These are phyloP conservation scores for Callospermophilus lateralis DNA, from an alignment of 2,113 vertebrate genomes.

Conservation along the genomic window DNA sequence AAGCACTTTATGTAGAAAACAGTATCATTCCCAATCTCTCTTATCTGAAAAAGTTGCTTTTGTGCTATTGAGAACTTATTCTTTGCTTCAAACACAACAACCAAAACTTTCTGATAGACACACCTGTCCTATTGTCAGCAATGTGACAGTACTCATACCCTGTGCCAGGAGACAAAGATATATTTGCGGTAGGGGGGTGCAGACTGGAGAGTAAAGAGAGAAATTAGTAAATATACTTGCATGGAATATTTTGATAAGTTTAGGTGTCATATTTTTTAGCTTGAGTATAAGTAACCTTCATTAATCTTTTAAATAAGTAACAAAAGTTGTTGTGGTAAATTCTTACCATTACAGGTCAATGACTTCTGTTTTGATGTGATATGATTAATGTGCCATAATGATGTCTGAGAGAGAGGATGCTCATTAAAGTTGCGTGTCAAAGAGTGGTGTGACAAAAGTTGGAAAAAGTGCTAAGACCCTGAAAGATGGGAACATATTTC, in stretches of 20 bases:
- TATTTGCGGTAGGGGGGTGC: not conserved
- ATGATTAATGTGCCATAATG: constrained; percentile 19
- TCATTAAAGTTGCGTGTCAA: not conserved
- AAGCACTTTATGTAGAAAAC: not conserved
- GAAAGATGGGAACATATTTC: constrained; percentile 45
- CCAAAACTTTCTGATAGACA: not conserved
- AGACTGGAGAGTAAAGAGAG: not conserved
- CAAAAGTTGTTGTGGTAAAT: not conserved
- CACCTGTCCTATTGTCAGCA: not conserved
- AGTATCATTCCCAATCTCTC: not conserved
- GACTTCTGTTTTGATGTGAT: not conserved
- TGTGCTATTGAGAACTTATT: not conserved
- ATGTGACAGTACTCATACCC: not conserved
- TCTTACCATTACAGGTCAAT: not conserved
- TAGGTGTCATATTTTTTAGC: not conserved
- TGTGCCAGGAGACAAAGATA: not conserved
- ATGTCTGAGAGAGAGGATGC: not conserved
- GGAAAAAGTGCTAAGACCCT: not conserved
- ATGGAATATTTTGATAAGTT: not conserved
- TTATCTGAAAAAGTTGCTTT: not conserved
- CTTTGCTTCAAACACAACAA: not conserved
- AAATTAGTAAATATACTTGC: not conserved
- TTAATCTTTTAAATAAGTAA: not conserved
- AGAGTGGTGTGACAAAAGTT: not conserved
- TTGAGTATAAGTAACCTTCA: not conserved